phyloP scores from a whole-genome alignment of 2,888 invertebrate species.

The Mythimna pallens region DNA sequence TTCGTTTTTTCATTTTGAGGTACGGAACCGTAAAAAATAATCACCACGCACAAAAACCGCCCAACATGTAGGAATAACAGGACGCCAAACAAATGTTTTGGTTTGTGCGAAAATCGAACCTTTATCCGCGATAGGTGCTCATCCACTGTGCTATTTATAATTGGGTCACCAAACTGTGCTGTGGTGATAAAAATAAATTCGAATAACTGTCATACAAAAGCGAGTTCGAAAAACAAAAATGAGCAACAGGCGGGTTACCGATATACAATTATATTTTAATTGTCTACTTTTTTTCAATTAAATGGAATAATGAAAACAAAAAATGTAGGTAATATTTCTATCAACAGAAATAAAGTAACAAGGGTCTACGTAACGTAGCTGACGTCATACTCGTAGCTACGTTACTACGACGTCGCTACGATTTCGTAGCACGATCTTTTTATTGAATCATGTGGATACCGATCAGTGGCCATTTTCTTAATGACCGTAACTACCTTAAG shows the following conservation, averaged over 20 bases:
- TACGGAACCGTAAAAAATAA: no score
- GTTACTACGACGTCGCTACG: conserved; percentile 39
- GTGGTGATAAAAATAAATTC: conserved; percentile 19
- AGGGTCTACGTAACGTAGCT: conserved; percentile 31
- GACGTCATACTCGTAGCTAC: conserved; percentile 6
- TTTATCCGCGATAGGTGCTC: conserved; percentile 4
- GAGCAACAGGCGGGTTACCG: background rate
- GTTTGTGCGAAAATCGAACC: background rate
- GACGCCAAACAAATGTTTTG: background rate
- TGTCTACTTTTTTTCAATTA: background rate
- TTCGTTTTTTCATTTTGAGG: no score
- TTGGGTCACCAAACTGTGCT: conserved; percentile 20
- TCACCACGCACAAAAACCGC: background rate
- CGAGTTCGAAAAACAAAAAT: background rate
- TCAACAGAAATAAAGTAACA: background rate
- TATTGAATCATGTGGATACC: background rate
- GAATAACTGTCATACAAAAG: background rate
- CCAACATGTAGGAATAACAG: background rate
- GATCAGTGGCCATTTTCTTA: background rate
- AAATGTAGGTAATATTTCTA: background rate
- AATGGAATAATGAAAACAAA: background rate
- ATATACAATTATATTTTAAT: background rate
- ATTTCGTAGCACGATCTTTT: conserved; percentile 19
- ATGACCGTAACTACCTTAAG: background rate
- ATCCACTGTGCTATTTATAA: conserved; percentile 27